Base-by-base conservation (phyloP, 2,113 vertebrate species). In the Odontophorus gujanensis region DNA sequence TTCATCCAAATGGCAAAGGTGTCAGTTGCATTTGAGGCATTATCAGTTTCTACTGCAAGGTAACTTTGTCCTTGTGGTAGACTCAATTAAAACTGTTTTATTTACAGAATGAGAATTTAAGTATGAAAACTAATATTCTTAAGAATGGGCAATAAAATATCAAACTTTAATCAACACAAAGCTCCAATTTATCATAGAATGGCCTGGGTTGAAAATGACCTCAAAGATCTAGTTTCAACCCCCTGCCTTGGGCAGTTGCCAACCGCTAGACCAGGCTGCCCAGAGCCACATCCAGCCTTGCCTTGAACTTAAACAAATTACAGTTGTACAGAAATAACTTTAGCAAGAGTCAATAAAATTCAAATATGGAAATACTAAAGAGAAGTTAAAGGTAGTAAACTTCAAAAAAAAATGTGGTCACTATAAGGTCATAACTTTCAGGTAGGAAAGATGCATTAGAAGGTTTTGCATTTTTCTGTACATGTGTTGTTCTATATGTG, bases 11-110 rank as follows among this genome's bases (percentile, higher is more conserved):
- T 21, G 53, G 51, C 72, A 42, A 43, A 40, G 24, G 6, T 58
- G 14, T 43, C 13, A 2, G 9, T 65, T 69, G 26, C 15, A 18
- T 72, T 72, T 32, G 4, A 79, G 28, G 20, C 53, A 21, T 58
- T 65, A 14, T 5, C 22, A 22, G 20, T n/a, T 80, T 75, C 65
- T 48, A 45, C 9, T 66, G 43, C 61, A 26, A 76, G 25, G 8
- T 73, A 24, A 14, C 7, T 0, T 40, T 57, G 30, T 59, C 61
- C 47, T 90, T 0, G 0, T 3, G 2, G 59, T 67, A 13, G 12
- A 28, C 28, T 76, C 8, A 7, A 13, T 36, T 76, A n/a, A 53
- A 53, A 18, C 6, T 32, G 71, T 7, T 12, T 89, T 85, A 16
- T 77, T 18, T 20, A 65, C 8, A 11, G 26, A 57, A 47, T 22